phyloP scores from a whole-genome alignment of 2,113 vertebrate genomes.

The Pungitius pungitius region DNA sequence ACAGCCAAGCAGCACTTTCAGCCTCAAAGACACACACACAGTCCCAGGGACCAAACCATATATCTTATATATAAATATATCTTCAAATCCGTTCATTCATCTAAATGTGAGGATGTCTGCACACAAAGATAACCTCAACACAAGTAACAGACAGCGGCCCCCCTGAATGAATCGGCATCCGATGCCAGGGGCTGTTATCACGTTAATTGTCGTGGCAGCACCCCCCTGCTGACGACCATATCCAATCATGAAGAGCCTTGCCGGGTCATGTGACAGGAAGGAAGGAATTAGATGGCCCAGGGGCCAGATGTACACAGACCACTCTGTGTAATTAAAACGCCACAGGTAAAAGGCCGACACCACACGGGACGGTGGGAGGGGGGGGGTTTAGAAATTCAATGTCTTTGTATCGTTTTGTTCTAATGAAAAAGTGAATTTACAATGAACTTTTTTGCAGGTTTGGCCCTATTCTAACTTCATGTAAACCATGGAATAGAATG shows the following conservation, averaged over 20 bases:
- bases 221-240: conserved; percentile 85
- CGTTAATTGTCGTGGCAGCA: conserved; percentile 82
- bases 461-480: background rate
- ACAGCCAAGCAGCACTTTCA: conserved; percentile 10
- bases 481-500: conserved; percentile 29
- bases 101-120: conserved; percentile 1
- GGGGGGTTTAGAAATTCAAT: too few species aligned
- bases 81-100: conserved; percentile 14
- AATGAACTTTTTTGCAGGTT: too few species aligned
- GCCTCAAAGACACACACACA: conserved; percentile 4
- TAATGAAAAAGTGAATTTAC: too few species aligned
- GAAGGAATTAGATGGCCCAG: conserved; percentile 76
- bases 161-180: conserved; percentile 44
- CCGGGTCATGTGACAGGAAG: conserved; percentile 81
- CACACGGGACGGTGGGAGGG: conserved; percentile 20
- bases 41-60: conserved; percentile 3
- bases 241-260: conserved; percentile 81
- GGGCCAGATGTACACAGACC: conserved; percentile 79
- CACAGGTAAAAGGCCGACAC: conserved; percentile 72
- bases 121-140: conserved; percentile 10
- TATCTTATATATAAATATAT: too few species aligned
- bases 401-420: too few species aligned
- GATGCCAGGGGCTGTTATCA: conserved; percentile 57
- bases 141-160: conserved; percentile 4
- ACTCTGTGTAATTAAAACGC: conserved; percentile 75